Percentiles rank a stretch among this genome's conserved stretches.
Evolutionary conservation across 2,888 invertebrate genomes (phyloP).

Genomic region (Sipha maydis): DNA sequence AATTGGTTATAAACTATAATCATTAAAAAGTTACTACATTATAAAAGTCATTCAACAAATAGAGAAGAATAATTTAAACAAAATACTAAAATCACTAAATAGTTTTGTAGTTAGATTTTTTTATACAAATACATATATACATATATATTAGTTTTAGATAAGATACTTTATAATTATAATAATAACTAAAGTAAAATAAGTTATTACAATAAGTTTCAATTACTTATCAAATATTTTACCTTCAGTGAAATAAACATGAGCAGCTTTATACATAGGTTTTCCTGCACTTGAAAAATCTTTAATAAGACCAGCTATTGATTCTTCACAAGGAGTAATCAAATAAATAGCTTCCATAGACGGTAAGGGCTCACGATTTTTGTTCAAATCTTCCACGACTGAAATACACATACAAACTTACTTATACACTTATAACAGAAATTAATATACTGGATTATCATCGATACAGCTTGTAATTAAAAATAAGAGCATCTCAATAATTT

Average conservation of each 20-base stretch:
- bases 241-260: conserved; percentile 99
- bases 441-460: not conserved
- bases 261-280: conserved; percentile 89
- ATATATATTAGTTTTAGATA: too few species aligned
- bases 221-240: conserved; percentile 72
- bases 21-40: too few species aligned
- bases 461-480: not conserved
- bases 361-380: conserved; percentile 95
- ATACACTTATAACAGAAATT: not conserved
- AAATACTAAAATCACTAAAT: too few species aligned
- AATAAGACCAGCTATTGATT: conserved; percentile 89
- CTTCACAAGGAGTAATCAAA: conserved; percentile 94
- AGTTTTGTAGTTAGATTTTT: too few species aligned
- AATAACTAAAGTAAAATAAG: too few species aligned
- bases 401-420: not conserved
- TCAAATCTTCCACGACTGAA: conserved; percentile 96
- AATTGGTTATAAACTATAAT: too few species aligned
- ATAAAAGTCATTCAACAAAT: too few species aligned
- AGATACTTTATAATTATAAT: too few species aligned
- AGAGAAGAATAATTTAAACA: too few species aligned
- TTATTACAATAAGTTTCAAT: too few species aligned
- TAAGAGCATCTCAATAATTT: not conserved
- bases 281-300: conserved; percentile 90
- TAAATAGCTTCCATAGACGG: conserved; percentile 97
- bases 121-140: too few species aligned